Base-by-base conservation (phyloP, 2,888 invertebrate genomes). In the Pecten maximus region DNA sequence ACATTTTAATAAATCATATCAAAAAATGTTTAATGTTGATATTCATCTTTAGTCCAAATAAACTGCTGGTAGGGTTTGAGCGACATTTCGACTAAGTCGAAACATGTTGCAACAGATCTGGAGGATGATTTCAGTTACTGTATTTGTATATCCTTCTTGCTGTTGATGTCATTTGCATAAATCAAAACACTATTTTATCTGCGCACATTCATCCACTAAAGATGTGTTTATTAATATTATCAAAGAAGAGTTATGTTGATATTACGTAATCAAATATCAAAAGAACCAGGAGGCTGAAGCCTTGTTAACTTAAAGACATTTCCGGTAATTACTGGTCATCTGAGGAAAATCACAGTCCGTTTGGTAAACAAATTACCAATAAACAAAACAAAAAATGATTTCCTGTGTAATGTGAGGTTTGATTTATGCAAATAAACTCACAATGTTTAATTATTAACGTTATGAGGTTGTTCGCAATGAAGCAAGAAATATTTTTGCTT, bases 1-100 rank as follows among this genome's bases (percentile, higher is more conserved):
- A 74, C 74, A 74, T 74, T 74, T 74, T 35, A 74, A 35, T 74
- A 10, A 74, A 74, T 74, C 74, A 74, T 74, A 74, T 74, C 74
- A 74, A 74, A 74, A 74, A 10, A 28, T 54, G 54, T 74, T 74
- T 35, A 12, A 74, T 35, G 28, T 8, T 35, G 28, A 35, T 35
- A 74, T 28, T 74, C 74, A 74, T 74, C 74, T 28, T 74, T 74
- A 74, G 74, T 74, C 74, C 74, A 74, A 74, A 23, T 8, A 74
- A 74, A 74, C 74, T 74, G 74, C 74, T 74, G 74, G 74, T 74
- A 35, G 35, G 35, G 74, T 74, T 15, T 74, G 74, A 28, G 23
- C 28, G 74, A 35, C 35, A n/a, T 48, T 4, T 48, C 19, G 16
- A 48, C 19, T 48, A 48, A 48, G 16, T 15, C 0, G 16, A 16